Conservation (phyloP, 2,888 invertebrate genomes). For the Catocala sponsa region DNA sequence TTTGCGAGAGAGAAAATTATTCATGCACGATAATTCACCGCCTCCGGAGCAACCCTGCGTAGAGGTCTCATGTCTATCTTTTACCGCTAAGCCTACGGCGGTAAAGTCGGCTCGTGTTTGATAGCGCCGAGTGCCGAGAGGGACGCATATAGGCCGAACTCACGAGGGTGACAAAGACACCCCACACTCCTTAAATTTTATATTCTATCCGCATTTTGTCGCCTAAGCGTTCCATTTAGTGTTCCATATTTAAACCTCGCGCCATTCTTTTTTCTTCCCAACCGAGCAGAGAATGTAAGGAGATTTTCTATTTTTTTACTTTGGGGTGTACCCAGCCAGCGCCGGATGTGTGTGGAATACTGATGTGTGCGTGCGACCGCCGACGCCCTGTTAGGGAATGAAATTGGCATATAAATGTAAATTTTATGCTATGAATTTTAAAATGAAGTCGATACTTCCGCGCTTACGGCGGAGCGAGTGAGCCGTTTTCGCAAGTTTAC, state of each 20-base stretch:
- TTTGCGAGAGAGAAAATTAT: constrained; percentile 72
- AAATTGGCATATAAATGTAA: constrained; percentile 89
- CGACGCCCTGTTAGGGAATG: constrained; percentile 85
- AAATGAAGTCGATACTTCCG: constrained; percentile 87
- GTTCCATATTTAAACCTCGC: constrained; percentile 87
- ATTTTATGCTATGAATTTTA: constrained; percentile 89
- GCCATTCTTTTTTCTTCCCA: constrained; percentile 81
- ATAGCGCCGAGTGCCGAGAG: constrained; percentile 70
- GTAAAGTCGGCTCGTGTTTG: constrained; percentile 80
- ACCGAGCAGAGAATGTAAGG: constrained; percentile 78
- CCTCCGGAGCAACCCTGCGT: constrained; percentile 75
- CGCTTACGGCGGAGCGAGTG: constrained; percentile 71
- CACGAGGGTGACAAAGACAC: constrained; percentile 69
- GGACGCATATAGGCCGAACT: constrained; percentile 59
- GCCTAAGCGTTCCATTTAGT: constrained; percentile 88
- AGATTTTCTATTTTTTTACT: constrained; percentile 77
- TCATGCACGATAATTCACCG: constrained; percentile 69
- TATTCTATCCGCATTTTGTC: constrained; percentile 88
- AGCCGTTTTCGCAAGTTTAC: constrained; percentile 77
- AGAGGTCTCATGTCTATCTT: constrained; percentile 82
- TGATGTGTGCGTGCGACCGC: constrained; percentile 85
- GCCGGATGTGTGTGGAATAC: constrained; percentile 82
- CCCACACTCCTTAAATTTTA: constrained; percentile 82
- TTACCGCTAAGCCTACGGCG: constrained; percentile 87
- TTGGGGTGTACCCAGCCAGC: constrained; percentile 72